Base-by-base conservation (phyloP, 2,888 invertebrate species). In the Ichneumon xanthorius region DNA sequence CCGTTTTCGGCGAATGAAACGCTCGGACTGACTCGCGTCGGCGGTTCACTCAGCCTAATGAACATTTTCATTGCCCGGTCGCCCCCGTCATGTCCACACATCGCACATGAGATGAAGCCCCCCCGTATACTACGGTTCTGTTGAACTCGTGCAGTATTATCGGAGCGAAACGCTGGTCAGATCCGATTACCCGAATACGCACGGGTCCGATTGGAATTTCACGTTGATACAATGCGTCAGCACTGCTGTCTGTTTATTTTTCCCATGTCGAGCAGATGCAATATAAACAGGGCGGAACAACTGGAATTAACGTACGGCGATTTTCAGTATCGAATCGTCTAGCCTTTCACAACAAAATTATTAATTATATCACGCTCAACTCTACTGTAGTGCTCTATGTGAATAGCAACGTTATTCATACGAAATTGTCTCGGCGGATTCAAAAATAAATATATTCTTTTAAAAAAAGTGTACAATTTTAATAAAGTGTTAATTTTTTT, bases 1-100 rank as follows among this genome's bases (percentile, higher is more conserved):
- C 77, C 79, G 87, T 90, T 88, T 72, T 71, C 55, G 61, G 63
- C 80, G 73, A 48, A 79, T 63, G 61, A 33, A 80, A 77, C 73
- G 70, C 76, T 84, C 37, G 14, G 33, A 9, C 71, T n/a, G 55
- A 11, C 63, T 75, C 45, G 50, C 67, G 53, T 45, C 58, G 30
- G 55, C 67, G 58, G 79, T 86, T 79, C 80, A 82, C 85, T 85
- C 89, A 80, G 83, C 68, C 88, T 89, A 89, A 91, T 89, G 88
- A 90, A 89, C 80, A 84, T 80, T 84, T 80, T 68, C 80, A 80
- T 84, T 72, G 84, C 50, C 37, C 53, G 58, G 26, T 76, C 63
- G 53, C 16, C 58, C 75, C 55, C 45, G 61, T 71, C 68, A 70
- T 65, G 76, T 63, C 75, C 80, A 9, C 68, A 55, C 76, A 55